These are phyloP conservation scores for Platynereis dumerilii DNA, from an alignment of 2,888 invertebrate species.

Conservation along the genomic window DNA sequence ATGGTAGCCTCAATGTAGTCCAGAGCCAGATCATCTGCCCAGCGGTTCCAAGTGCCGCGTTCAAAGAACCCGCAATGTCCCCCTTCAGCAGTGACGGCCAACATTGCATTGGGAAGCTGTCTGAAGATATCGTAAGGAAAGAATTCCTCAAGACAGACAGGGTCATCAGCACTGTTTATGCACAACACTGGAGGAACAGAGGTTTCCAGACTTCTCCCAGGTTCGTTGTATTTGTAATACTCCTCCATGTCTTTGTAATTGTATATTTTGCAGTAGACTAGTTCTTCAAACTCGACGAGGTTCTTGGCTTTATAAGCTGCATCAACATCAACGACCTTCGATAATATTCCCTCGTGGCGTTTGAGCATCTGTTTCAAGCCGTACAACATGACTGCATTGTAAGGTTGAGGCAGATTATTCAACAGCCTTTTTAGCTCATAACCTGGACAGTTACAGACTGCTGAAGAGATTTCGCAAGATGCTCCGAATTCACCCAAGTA, in stretches of 20 bases:
- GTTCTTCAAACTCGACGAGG: constrained; percentile 46
- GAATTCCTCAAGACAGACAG: constrained; percentile 41
- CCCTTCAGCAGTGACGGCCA: constrained; percentile 52
- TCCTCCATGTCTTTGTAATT: constrained; percentile 43
- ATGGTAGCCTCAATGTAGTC: constrained; percentile 20
- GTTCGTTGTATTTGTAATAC: constrained; percentile 56
- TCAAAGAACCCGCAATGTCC: constrained; percentile 60
- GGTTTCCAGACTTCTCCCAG: constrained; percentile 56
- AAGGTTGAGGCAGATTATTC: constrained; percentile 40
- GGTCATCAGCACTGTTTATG: constrained; percentile 55
- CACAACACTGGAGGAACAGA: constrained; percentile 55
- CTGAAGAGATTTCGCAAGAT: constrained; percentile 45
- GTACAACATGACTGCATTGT: constrained; percentile 44
- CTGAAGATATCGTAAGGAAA: constrained; percentile 54
- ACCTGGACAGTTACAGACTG: constrained; percentile 50
- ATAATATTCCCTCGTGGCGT: constrained; percentile 43
- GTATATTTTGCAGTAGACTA: constrained; percentile 47
- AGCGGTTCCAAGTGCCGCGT: constrained; percentile 23
- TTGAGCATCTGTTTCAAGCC: constrained; percentile 44
- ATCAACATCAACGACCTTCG: constrained; percentile 43
- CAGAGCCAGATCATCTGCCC: constrained; percentile 28
- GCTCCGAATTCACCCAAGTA: constrained; percentile 57
- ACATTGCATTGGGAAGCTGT: constrained; percentile 54
- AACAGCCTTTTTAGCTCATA: constrained; percentile 42
- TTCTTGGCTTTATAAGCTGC: constrained; percentile 42